Conservation (phyloP, 2,888 invertebrate species). For the Pristionchus fissidentatus region DNA sequence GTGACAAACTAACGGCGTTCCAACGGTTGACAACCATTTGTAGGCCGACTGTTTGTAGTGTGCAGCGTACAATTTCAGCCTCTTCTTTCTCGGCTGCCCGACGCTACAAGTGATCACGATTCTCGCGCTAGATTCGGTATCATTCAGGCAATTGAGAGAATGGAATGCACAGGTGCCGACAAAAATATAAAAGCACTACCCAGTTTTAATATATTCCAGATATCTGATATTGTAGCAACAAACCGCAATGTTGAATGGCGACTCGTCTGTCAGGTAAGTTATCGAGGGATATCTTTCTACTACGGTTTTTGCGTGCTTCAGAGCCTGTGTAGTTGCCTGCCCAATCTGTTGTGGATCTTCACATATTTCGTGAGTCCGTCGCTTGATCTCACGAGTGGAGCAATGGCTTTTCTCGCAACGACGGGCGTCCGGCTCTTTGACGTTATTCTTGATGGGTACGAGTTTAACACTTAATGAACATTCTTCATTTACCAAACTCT, state of each 20-base stretch:
- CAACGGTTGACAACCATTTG: too few species aligned
- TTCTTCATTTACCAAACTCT: too few species aligned
- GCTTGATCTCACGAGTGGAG: neutral
- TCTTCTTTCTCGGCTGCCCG: neutral
- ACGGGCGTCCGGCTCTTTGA: neutral
- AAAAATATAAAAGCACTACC: neutral
- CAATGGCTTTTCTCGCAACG: neutral
- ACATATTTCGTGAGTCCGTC: neutral
- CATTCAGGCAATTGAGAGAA: neutral
- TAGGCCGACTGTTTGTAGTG: too few species aligned
- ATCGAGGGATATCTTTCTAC: neutral
- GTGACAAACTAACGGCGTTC: too few species aligned
- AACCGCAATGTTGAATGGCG: constrained; percentile 2
- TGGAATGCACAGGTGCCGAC: constrained; percentile 10
- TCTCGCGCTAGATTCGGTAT: neutral
- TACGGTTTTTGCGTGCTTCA: neutral
- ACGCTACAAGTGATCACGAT: neutral
- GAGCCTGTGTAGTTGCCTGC: constrained; percentile 12
- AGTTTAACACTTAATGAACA: too few species aligned
- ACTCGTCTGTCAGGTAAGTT: neutral
- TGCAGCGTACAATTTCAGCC: too few species aligned
- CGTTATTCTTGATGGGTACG: neutral
- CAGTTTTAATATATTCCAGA: neutral
- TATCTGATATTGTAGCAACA: neutral
- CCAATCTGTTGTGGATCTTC: neutral